These are phyloP conservation scores for Calephelis virginiensis DNA, from an alignment of 1,140 invertebrate species.

Conservation along the genomic window DNA sequence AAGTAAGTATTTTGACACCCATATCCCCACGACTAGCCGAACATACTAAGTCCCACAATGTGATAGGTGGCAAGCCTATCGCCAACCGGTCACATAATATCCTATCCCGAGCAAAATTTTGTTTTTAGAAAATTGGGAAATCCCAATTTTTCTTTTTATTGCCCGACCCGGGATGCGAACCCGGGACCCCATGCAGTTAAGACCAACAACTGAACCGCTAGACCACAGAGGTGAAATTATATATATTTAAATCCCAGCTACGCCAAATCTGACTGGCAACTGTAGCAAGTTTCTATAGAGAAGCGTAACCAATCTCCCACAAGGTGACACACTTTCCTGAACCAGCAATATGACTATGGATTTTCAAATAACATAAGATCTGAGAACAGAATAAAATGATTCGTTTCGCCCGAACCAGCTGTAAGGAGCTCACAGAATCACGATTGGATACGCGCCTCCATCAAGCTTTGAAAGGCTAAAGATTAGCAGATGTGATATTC, in stretches of 20 bases:
- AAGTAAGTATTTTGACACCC: too few species aligned
- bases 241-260: not conserved
- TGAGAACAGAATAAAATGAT: conserved; percentile 66
- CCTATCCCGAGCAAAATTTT: too few species aligned
- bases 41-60: too few species aligned
- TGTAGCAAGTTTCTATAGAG: conserved; percentile 39
- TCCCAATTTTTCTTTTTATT: too few species aligned
- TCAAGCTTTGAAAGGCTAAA: conserved; percentile 72
- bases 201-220: too few species aligned
- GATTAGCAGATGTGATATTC: conserved; percentile 75
- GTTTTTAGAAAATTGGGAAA: too few species aligned
- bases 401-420: conserved; percentile 69
- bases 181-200: too few species aligned
- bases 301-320: conserved; percentile 63
- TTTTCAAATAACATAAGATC: conserved; percentile 71
- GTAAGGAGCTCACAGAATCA: conserved; percentile 70
- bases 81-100: too few species aligned
- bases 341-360: conserved; percentile 50
- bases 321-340: conserved; percentile 67
- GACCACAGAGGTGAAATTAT: too few species aligned
- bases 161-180: too few species aligned
- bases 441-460: conserved; percentile 75
- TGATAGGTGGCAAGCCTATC: too few species aligned
- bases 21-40: too few species aligned
- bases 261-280: conserved; percentile 32